Percentiles rank a stretch among this genome's conserved stretches.
phyloP scores from a whole-genome alignment of 2,113 vertebrate genomes.

The Ahaetulla prasina region DNA sequence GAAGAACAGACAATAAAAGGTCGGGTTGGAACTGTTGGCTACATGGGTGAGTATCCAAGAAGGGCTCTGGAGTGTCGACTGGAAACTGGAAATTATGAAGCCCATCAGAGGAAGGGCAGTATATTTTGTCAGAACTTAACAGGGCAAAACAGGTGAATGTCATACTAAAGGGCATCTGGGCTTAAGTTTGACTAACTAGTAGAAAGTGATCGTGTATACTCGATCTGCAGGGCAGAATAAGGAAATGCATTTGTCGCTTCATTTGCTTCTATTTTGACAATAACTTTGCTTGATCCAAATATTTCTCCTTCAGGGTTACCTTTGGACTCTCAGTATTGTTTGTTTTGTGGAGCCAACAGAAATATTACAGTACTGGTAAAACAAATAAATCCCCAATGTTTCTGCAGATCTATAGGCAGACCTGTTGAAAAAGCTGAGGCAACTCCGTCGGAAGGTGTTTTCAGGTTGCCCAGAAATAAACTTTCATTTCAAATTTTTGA shows the following conservation, averaged over 20 bases:
- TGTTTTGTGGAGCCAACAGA: neutral
- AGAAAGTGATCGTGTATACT: neutral
- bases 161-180: neutral
- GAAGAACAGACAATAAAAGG: slow-evolving; percentile 93
- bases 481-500: neutral
- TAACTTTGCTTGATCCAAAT: neutral
- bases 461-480: neutral
- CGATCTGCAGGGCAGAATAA: neutral
- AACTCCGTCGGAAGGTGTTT: neutral
- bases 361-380: neutral
- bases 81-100: neutral
- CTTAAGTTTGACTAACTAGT: neutral
- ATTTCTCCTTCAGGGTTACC: too few relatives aligned
- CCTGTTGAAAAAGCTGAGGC: neutral
- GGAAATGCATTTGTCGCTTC: neutral
- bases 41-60: slow-evolving; percentile 85
- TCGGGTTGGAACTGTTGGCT: slow-evolving; percentile 95
- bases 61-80: neutral
- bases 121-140: neutral
- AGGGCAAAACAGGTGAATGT: neutral
- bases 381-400: neutral
- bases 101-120: neutral
- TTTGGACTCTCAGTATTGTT: neutral
- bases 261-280: neutral
- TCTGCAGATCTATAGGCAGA: neutral